Conservation (phyloP, 2,797 vertebrate genomes). For the Hippocampus kuda region DNA sequence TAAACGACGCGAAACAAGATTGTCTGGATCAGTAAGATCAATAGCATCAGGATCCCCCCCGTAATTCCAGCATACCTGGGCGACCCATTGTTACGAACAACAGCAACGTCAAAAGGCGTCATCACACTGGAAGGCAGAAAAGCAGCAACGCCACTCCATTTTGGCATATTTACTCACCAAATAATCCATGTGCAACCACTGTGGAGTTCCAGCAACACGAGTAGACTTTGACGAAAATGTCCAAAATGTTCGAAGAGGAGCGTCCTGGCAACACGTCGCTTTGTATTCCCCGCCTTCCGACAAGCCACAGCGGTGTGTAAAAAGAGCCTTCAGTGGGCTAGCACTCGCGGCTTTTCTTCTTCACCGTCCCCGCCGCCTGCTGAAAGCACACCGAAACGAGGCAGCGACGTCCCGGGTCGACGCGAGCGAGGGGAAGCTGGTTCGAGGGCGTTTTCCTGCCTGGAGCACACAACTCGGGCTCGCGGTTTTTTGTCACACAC, state of each 20-base stretch:
- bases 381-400: not conserved
- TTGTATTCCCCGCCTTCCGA: slow-evolving; percentile 66
- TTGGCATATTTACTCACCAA: slow-evolving; percentile 56
- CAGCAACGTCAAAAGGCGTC: not conserved
- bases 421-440: not conserved
- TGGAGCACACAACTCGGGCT: slow-evolving; percentile 24
- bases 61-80: not conserved
- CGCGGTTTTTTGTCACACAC: slow-evolving; percentile 48
- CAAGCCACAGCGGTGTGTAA: slow-evolving; percentile 32
- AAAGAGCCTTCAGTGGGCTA: slow-evolving; percentile 33
- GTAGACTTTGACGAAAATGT: slow-evolving; percentile 32
- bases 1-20: not conserved
- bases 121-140: not conserved
- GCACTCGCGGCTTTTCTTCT: slow-evolving; percentile 13
- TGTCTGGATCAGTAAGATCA: not conserved
- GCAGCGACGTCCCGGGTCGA: slow-evolving; percentile 8
- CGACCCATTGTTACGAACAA: not conserved
- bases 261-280: slow-evolving; percentile 38
- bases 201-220: slow-evolving; percentile 41
- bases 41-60: not conserved
- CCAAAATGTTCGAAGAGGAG: slow-evolving; percentile 2
- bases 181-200: slow-evolving; percentile 71
- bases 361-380: slow-evolving; percentile 15
- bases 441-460: slow-evolving; percentile 3
- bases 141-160: not conserved